Base-by-base conservation (phyloP, 1,140 invertebrate genomes). In the Bactericera cockerelli region DNA sequence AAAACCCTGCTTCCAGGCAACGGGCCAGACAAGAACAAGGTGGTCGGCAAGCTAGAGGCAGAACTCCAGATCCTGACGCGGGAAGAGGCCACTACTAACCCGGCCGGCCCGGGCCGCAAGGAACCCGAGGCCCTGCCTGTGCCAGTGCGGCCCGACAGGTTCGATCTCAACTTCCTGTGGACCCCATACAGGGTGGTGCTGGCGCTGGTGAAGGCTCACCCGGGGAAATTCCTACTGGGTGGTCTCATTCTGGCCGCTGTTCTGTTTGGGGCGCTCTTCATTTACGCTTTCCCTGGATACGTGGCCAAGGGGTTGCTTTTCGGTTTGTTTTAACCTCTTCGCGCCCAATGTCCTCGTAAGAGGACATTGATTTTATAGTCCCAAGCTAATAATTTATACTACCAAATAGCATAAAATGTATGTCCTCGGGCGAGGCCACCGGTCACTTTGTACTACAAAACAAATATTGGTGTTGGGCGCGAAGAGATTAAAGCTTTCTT, bases 21-120 rank as follows among this genome's bases (percentile, higher is more conserved):
- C 19, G 42, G 42, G 8, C 42, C 42, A 19, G 42, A 49, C 42
- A 49, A 49, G 22, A 4, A 49, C 22, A 49, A 49, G 19, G 22
- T 49, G 8, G 42, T 49, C 81, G 82, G 82, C 8, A 79, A 79
- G 68, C 70, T 84, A 6, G 78, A 86, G 65, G 67, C 81, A 59
- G 79, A 81, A 69, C 67, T 86, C 64, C 76, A 76, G 38, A 59
- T 84, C 31, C 55, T 83, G 16, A 75, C 74, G 0, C 68, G 71
- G 55, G 66, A 75, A 26, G 80, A 82, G 65, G 81, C 82, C 0
- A 63, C 72, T 4, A 63, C 75, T 55, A 68, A 73, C 55, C 82
- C 83, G 0, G 81, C 76, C 1, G 82, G 82, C 24, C 66, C 75
- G 26, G 82, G 78, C 42, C 72, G 81, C 61, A 66, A 78, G 58